Conservation (phyloP, 2,888 invertebrate genomes). For the Ochlodes sylvanus region DNA sequence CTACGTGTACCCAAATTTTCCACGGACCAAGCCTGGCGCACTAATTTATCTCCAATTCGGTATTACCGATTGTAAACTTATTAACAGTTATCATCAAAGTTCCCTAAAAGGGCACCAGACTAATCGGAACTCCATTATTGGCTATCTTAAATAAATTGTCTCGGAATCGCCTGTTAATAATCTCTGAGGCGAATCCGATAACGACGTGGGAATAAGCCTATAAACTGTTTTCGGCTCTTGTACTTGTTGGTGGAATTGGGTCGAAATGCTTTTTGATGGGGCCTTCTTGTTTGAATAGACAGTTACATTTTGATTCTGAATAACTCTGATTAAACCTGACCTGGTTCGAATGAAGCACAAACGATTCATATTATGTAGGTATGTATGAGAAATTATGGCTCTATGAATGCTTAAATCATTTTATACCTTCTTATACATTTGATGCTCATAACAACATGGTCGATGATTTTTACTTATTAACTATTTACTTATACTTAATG, state of each 20-base stretch:
- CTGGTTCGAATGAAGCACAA: no score
- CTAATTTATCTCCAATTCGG: not conserved
- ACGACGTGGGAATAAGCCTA: constrained; percentile 15
- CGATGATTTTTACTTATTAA: no score
- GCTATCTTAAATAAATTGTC: constrained; percentile 25
- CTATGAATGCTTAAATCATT: no score
- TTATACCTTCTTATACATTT: no score
- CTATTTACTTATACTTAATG: no score
- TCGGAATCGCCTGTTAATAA: constrained; percentile 14
- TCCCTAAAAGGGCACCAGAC: not conserved
- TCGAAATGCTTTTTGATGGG: not conserved
- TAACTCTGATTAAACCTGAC: no score
- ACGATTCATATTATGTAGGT: no score
- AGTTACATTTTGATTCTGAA: not conserved
- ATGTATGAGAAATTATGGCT: no score
- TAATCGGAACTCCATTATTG: not conserved
- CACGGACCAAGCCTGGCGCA: no score
- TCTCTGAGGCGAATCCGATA: constrained; percentile 14
- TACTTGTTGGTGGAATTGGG: constrained; percentile 8
- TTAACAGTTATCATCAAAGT: not conserved
- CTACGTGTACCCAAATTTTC: no score
- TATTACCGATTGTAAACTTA: not conserved
- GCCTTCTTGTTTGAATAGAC: constrained; percentile 12
- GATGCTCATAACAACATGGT: no score
- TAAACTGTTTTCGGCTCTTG: constrained; percentile 1